Evolutionary conservation across 2,888 invertebrate species (phyloP), one percentile per base, ranked within the genome.

Genomic region (Cryptus viduatorius): DNA sequence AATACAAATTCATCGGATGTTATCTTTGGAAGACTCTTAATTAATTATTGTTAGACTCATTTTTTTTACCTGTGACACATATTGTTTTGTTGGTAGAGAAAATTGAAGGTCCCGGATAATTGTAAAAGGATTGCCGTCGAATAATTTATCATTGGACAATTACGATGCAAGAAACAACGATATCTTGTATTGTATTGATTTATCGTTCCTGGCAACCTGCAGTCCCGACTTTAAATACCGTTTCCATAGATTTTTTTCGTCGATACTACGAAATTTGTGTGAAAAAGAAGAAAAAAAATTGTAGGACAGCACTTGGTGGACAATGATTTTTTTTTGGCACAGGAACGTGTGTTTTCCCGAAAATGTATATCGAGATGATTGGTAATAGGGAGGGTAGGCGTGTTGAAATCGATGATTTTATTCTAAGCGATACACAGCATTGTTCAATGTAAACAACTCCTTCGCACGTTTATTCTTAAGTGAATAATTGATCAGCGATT

Each of bases 1-100:
- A 24, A 56, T 56, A 10, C 10, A 56, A 16, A 19, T 56, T 24
- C 24, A 10, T 53, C 19, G 48, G 82, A 10, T 53, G 48, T 50
- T 78, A 77, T 87, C 86, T 89, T 89, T 86, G 86, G 86, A 85
- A 89, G 87, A 72, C 87, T 87, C 87, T 89, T 71, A 83, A 79
- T 75, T 64, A 65, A 65, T 48, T 24, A 73, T 79, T 46, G 44
- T 48, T 16, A 16, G 16, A 31, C 61, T 78, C 4, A 44, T 31
- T 75, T 83, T 82, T 85, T 61, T 82, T 85, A 81, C 79, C 86
- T 86, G 56, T 68, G 77, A 87, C 87, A 85, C 80, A 83, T 76
- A 83, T 87, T 85, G 95, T n/a, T 59, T 68, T 59, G 37, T 67
- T n/a, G 65, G 53, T 65, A 71, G 72, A 42, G 24, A 10, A 44